Conservation (phyloP, 2,113 vertebrate genomes). For the Indicator indicator region DNA sequence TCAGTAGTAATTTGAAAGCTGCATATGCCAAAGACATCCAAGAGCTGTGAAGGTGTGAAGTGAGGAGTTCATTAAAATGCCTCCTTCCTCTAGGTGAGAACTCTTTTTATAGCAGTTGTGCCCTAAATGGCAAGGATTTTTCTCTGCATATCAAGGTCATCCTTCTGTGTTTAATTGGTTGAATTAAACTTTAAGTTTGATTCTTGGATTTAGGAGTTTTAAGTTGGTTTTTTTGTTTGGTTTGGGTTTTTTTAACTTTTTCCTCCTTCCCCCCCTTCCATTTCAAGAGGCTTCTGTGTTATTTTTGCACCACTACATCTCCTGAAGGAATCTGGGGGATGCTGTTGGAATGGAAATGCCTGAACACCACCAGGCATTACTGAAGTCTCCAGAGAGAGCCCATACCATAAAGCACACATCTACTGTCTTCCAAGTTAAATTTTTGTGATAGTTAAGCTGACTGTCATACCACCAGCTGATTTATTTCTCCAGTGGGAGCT, state of each 20-base stretch:
- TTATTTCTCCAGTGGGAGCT: constrained; percentile 16
- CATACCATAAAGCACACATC: background rate
- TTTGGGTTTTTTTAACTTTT: too few relatives aligned
- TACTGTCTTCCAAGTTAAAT: background rate
- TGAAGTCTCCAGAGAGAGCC: background rate
- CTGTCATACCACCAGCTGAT: background rate
- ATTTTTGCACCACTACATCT: background rate
- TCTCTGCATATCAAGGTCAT: constrained; percentile 12
- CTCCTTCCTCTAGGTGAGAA: constrained; percentile 24
- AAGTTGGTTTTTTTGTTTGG: too few relatives aligned
- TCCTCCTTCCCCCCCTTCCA: background rate
- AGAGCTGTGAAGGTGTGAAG: constrained; percentile 43
- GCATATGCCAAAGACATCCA: background rate
- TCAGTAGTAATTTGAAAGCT: constrained; percentile 19
- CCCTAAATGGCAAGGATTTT: constrained; percentile 24
- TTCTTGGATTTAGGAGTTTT: background rate
- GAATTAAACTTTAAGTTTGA: background rate
- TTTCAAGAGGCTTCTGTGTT: background rate
- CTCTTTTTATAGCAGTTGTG: constrained; percentile 30
- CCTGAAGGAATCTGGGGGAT: background rate
- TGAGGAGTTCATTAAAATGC: constrained; percentile 54
- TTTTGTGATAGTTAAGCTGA: background rate
- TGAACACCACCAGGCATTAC: background rate
- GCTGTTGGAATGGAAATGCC: background rate
- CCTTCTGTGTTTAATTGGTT: background rate